phyloP scores from a whole-genome alignment of 2,888 invertebrate species.

The Criorhina ranunculi region DNA sequence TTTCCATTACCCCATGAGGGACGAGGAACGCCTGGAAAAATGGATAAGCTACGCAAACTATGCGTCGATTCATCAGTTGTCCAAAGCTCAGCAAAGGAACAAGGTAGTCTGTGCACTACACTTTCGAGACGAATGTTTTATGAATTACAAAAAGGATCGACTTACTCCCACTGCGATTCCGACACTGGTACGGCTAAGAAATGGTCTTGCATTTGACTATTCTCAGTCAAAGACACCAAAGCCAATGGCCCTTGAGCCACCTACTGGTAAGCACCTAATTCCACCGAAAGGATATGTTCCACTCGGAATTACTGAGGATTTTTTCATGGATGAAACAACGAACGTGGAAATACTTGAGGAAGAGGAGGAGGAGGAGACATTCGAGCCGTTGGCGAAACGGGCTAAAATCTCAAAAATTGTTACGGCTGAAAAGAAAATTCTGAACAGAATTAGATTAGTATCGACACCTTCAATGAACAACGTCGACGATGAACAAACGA shows the following conservation, averaged over 20 bases:
- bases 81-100: conserved; percentile 84
- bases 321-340: conserved; percentile 18
- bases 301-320: conserved; percentile 72
- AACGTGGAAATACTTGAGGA: conserved; percentile 13
- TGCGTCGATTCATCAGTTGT: conserved; percentile 79
- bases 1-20: conserved; percentile 85
- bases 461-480: not conserved
- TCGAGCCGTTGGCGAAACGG: conserved; percentile 6
- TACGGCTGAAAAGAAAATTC: not conserved
- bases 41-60: conserved; percentile 80
- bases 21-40: conserved; percentile 76
- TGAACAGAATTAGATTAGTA: conserved; percentile 17
- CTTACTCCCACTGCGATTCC: conserved; percentile 85
- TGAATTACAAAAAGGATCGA: conserved; percentile 85
- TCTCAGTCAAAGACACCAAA: conserved; percentile 77
- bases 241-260: conserved; percentile 76
- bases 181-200: conserved; percentile 82
- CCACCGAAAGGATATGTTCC: conserved; percentile 79
- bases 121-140: conserved; percentile 85
- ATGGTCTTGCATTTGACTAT: conserved; percentile 80
- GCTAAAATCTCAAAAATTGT: not conserved
- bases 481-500: not conserved
- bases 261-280: conserved; percentile 79
- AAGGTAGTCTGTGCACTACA: conserved; percentile 85
- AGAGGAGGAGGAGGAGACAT: not conserved